Conservation (phyloP, 2,797 vertebrate genomes). For the Anguilla marmorata region DNA sequence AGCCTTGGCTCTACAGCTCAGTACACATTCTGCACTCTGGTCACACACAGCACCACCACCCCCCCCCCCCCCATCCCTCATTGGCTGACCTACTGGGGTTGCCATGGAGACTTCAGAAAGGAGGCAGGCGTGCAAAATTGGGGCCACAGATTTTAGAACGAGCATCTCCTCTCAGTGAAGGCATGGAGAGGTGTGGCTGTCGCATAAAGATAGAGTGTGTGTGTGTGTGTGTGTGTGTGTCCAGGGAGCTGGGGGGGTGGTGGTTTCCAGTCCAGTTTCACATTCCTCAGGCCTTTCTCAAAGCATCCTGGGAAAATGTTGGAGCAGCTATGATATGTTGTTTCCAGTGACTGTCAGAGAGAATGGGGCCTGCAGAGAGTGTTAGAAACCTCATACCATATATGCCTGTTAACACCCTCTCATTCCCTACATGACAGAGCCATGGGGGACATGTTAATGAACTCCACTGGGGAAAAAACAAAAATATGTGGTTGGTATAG, state of each 20-base stretch:
- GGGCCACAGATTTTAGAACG: constrained; percentile 57
- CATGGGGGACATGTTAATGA: background rate
- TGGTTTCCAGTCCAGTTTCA: background rate
- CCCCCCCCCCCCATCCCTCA: constrained; percentile 57
- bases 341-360: background rate
- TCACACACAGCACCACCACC: background rate
- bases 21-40: background rate
- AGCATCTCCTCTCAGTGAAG: constrained; percentile 46
- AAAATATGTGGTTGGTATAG: background rate
- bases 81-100: constrained; percentile 82
- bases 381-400: background rate
- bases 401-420: background rate
- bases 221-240: background rate
- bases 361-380: background rate
- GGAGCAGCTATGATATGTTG: background rate
- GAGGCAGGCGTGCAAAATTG: constrained; percentile 69
- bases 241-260: background rate
- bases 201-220: background rate
- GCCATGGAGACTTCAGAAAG: constrained; percentile 72
- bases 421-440: background rate
- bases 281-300: background rate
- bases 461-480: background rate
- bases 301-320: background rate
- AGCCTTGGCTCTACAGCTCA: background rate
- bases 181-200: constrained; percentile 34